Evolutionary conservation across 2,113 vertebrate genomes (phyloP).

Genomic region (Pleuronectes platessa): DNA sequence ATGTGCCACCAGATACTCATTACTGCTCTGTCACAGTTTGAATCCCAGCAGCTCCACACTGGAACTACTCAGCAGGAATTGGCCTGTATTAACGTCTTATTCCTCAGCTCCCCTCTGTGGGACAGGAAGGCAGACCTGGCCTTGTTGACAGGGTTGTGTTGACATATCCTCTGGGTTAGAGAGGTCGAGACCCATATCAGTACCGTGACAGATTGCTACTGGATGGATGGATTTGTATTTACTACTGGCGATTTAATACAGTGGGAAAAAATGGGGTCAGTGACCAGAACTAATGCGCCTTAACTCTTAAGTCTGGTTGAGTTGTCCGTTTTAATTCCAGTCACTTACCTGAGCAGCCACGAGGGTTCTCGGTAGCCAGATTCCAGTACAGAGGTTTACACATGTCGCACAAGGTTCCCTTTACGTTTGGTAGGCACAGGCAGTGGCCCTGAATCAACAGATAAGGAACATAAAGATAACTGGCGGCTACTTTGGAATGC

Average conservation of each 20-base stretch:
- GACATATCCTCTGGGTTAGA: slow-evolving; percentile 50
- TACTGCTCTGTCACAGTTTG: slow-evolving; percentile 13
- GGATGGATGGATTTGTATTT: too few relatives aligned
- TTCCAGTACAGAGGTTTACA: slow-evolving; percentile 95
- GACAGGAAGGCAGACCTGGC: slow-evolving; percentile 39
- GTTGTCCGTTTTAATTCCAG: neutral
- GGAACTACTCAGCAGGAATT: slow-evolving; percentile 34
- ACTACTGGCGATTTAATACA: slow-evolving; percentile 39
- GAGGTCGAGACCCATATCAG: slow-evolving; percentile 51
- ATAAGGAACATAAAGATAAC: slow-evolving; percentile 25
- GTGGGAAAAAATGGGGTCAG: slow-evolving; percentile 3
- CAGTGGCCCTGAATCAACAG: slow-evolving; percentile 84
- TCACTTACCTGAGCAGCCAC: slow-evolving; percentile 87
- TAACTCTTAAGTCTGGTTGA: neutral
- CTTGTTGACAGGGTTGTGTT: slow-evolving; percentile 62
- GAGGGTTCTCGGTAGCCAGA: slow-evolving; percentile 82
- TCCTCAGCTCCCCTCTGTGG: slow-evolving; percentile 23
- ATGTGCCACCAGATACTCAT: neutral
- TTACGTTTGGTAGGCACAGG: slow-evolving; percentile 84
- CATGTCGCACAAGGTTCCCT: slow-evolving; percentile 85
- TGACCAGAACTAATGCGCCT: slow-evolving; percentile 9
- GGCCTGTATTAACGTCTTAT: slow-evolving; percentile 40
- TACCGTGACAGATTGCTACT: slow-evolving; percentile 41
- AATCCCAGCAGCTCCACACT: slow-evolving; percentile 21
- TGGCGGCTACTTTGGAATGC: slow-evolving; percentile 1